Percentiles rank a stretch among this genome's conserved stretches.
Conservation (phyloP, 2,888 invertebrate genomes). For the Priocnemis perturbator region DNA sequence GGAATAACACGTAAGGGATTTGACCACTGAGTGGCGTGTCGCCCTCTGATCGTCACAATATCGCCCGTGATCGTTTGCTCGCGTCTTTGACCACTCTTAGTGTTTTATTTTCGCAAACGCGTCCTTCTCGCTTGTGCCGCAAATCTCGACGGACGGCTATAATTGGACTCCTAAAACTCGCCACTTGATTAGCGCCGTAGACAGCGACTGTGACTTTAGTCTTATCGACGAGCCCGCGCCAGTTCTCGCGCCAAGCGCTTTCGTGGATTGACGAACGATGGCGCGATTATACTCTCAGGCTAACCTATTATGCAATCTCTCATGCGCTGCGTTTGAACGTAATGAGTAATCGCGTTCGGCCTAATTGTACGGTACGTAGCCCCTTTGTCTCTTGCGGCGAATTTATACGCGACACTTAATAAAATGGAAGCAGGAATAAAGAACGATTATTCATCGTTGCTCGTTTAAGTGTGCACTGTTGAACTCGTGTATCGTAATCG, state of each 20-base stretch:
- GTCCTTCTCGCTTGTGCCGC: background rate
- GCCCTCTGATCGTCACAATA: slow-evolving; percentile 7
- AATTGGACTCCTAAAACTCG: slow-evolving; percentile 29
- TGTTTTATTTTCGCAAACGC: slow-evolving; percentile 30
- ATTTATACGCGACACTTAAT: too few relatives aligned
- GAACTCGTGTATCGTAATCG: too few relatives aligned
- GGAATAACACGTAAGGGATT: slow-evolving; percentile 60
- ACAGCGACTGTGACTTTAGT: background rate
- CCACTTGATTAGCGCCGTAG: slow-evolving; percentile 51
- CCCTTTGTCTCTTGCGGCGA: too few relatives aligned
- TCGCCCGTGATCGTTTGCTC: background rate
- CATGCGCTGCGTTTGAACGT: too few relatives aligned
- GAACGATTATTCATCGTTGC: too few relatives aligned
- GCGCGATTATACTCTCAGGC: too few relatives aligned
- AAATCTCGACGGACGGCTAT: slow-evolving; percentile 12
- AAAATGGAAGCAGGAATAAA: too few relatives aligned
- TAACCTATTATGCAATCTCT: too few relatives aligned
- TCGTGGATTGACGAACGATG: background rate
- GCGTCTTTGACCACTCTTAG: background rate
- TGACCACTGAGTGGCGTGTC: slow-evolving; percentile 26
- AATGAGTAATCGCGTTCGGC: too few relatives aligned
- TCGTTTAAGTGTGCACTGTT: too few relatives aligned
- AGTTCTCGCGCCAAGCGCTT: background rate
- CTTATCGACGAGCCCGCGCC: slow-evolving; percentile 24
- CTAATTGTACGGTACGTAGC: too few relatives aligned